Base-by-base conservation (phyloP, 2,888 invertebrate species). In the Augochlorella aurata region DNA sequence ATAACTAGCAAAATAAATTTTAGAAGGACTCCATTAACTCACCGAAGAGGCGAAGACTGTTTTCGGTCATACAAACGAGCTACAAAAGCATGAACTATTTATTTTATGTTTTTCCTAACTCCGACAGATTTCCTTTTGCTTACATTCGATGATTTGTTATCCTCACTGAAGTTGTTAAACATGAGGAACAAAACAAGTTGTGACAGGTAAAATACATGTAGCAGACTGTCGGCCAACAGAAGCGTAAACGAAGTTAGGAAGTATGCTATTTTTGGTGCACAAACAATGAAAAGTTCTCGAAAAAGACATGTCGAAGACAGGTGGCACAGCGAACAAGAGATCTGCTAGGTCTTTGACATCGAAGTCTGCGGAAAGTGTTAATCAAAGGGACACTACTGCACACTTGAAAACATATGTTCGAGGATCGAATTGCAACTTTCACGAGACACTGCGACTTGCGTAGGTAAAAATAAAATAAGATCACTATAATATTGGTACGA, bases 351-450 rank as follows among this genome's bases (percentile, higher is more conserved):
- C 38, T n/a, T 66, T 21, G 66, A 63, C 38, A 38, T 63, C 38
- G 18, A 63, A 63, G 63, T 63, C 18, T 63, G 63, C 29, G 63
- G 38, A 63, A 63, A 63, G 29, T 63, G 63, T 38, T 18, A 38
- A 63, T 63, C 63, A 63, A 63, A 58, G 58, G 24, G 58, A 58
- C 24, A 58, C 24, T 58, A 24, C 24, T 14, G 58, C 14, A 24
- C 21, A 7, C 7, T 2, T 0, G 58, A 58, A 14, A 21, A 14
- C 58, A 24, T 24, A 14, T 58, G 24, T 58, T 24, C 24, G 58
- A 58, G 14, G 24, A 7, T 24, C 58, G 58, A 24, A 58, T 24
- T 24, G 14, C 58, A 21, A 24, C 58, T 58, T 58, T 58, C 24
- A 24, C 12, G 21, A 38, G 38, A 38, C 38, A 38, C 38, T 38